These are phyloP conservation scores for Epizoanthus ramosus DNA, from an alignment of 92 coral and sea anemone species.

Conservation along the genomic window DNA sequence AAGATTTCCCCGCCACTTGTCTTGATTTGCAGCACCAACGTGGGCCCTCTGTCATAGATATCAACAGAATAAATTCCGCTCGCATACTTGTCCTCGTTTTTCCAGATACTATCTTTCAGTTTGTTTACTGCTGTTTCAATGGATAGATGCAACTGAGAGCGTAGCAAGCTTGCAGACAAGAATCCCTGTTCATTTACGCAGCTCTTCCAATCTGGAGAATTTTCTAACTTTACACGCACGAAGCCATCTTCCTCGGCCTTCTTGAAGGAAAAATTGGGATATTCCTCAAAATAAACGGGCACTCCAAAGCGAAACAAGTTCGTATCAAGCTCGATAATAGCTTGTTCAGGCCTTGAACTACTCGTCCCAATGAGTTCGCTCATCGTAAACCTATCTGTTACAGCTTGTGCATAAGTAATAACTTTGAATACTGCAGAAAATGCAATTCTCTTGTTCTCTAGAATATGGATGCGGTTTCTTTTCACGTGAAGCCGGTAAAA, in stretches of 20 bases:
- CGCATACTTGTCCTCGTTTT: slow-evolving; percentile 68
- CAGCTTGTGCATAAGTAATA: slow-evolving; percentile 66
- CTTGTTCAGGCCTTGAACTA: slow-evolving; percentile 56
- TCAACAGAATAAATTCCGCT: slow-evolving; percentile 60
- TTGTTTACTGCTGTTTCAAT: slow-evolving; percentile 68
- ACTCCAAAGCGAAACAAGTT: slow-evolving; percentile 79
- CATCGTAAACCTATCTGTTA: slow-evolving; percentile 70
- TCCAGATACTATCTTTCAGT: slow-evolving; percentile 55
- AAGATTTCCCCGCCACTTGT: slow-evolving; percentile 47
- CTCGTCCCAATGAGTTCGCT: slow-evolving; percentile 58
- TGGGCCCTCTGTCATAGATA: slow-evolving; percentile 76
- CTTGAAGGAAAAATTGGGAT: slow-evolving; percentile 43
- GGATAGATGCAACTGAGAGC: slow-evolving; percentile 81
- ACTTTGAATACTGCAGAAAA: slow-evolving; percentile 74
- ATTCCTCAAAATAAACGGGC: slow-evolving; percentile 72
- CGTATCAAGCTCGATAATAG: slow-evolving; percentile 52
- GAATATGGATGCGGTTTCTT: slow-evolving; percentile 38
- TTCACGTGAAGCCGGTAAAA: slow-evolving; percentile 66
- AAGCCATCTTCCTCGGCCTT: slow-evolving; percentile 81
- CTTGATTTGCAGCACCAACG: slow-evolving; percentile 80
- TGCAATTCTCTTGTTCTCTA: slow-evolving; percentile 68
- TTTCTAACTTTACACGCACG: slow-evolving; percentile 65
- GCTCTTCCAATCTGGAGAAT: slow-evolving; percentile 41
- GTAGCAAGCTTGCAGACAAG: slow-evolving; percentile 83
- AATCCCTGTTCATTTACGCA: slow-evolving; percentile 80